Evolutionary conservation across 2,888 invertebrate genomes (phyloP), one percentile per base, ranked within the genome.

Genomic region (Yponomeuta cagnagella): DNA sequence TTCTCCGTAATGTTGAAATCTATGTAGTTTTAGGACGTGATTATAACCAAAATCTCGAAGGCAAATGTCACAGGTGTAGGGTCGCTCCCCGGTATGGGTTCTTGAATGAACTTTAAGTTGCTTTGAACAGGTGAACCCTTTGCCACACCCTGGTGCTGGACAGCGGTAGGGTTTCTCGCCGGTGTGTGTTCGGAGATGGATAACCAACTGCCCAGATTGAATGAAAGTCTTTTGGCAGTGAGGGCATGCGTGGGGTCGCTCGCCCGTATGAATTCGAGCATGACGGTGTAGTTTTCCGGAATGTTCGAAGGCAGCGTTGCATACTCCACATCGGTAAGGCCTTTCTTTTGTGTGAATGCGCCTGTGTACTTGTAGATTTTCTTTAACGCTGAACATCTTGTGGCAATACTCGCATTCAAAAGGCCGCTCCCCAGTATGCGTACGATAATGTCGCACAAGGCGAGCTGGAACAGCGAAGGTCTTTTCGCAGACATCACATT

Each of bases 361-460:
- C 64, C 95, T 93, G 85, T 98, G 98, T 15, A 97, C 97, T 88
- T 97, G 97, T 72, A 98, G 92, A 85, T 98, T 98, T 86, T 97
- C 97, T 87, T 97, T 97, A 10, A 97, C 97, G 81, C 97, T 97
- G 89, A 98, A 98, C 81, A 96, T 96, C 87, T 98, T 98, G 86
- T 96, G 96, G 90, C 97, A 98, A 86, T 96, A 97, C 85, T 98
- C 97, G 87, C 97, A 98, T 85, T 96, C 95, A 85, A 97, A 98
- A 1, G 98, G 97, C 77, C 97, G 95, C 83, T 97, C 97, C 63
- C 97, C 97, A 37, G 97, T 97, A 83, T 97, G 97, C 10, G 97
- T 97, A 73, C 97, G 94, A 84, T 97, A 97, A 82, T 98, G 97
- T 68, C 97, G 95, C 72, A 94, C 94, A 76, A 97, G 93, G 73